Evolutionary conservation across 2,113 vertebrate genomes (phyloP).

Genomic region (Mastomys coucha): DNA sequence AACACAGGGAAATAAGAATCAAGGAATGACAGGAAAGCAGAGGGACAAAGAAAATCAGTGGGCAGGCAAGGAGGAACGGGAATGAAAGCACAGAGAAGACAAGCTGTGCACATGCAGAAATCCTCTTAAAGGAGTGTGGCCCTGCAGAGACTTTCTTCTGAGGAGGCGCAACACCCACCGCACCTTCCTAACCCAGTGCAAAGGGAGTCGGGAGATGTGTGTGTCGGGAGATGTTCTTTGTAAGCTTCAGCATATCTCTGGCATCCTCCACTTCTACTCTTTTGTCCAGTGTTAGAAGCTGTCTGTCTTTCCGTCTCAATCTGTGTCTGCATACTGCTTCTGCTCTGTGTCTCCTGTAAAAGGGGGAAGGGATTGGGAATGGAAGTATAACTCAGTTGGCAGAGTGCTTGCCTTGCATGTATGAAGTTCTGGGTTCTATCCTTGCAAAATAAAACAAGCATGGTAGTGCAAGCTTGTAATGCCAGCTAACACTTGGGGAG

Average conservation of each 20-base stretch:
- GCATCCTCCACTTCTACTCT: background rate
- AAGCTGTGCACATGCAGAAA: background rate
- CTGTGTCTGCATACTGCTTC: background rate
- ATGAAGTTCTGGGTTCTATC: background rate
- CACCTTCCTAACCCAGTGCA: background rate
- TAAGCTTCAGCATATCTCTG: background rate
- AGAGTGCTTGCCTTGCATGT: background rate
- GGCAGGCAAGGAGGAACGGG: too few species aligned
- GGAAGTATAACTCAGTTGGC: background rate
- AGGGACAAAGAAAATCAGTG: background rate
- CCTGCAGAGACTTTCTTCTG: background rate
- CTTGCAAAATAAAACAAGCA: background rate
- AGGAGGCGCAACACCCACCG: background rate
- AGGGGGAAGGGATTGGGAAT: background rate
- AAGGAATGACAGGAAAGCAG: background rate
- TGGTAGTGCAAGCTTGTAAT: too few species aligned
- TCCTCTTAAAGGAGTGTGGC: background rate
- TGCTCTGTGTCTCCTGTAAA: background rate
- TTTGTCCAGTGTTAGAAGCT: background rate
- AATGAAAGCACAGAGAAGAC: background rate
- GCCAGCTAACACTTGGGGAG: background rate
- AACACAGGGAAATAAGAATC: background rate
- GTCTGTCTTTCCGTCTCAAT: background rate
- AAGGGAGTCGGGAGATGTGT: too few species aligned
- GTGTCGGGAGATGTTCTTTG: background rate